Evolutionary conservation across 1,140 invertebrate species (phyloP).

Genomic region (Apis cerana): DNA sequence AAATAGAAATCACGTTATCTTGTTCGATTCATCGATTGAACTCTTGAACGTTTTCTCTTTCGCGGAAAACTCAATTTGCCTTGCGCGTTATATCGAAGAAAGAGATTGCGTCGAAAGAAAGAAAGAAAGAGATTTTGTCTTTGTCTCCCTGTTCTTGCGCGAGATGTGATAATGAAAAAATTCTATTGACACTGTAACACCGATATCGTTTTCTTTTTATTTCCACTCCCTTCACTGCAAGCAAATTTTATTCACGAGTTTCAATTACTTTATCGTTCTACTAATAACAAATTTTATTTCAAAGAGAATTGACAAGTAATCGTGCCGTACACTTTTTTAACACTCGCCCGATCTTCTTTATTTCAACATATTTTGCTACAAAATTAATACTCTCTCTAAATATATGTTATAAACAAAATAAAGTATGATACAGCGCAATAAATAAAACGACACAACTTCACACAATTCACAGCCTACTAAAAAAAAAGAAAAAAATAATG

Average conservation of each 20-base stretch:
- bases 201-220: not conserved
- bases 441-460: too few species aligned
- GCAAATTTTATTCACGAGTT: not conserved
- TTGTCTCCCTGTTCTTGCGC: not conserved
- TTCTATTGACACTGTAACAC: not conserved
- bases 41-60: not conserved
- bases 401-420: too few species aligned
- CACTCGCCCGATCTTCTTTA: too few species aligned
- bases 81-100: not conserved
- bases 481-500: too few species aligned
- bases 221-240: not conserved
- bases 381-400: too few species aligned
- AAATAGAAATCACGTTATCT: not conserved
- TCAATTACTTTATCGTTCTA: too few species aligned
- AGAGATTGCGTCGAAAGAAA: not conserved
- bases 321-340: too few species aligned
- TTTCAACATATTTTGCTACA: too few species aligned
- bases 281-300: too few species aligned
- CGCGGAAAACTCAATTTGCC: constrained; percentile 2
- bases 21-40: not conserved
- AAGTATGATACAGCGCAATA: too few species aligned
- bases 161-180: not conserved
- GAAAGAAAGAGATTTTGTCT: not conserved
- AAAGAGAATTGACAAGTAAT: too few species aligned
- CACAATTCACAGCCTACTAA: too few species aligned